A percentile compares a stretch with the other conserved stretches of the same genome.
Conservation (phyloP, 2,888 invertebrate genomes). For the Drosophila aldrichi region DNA sequence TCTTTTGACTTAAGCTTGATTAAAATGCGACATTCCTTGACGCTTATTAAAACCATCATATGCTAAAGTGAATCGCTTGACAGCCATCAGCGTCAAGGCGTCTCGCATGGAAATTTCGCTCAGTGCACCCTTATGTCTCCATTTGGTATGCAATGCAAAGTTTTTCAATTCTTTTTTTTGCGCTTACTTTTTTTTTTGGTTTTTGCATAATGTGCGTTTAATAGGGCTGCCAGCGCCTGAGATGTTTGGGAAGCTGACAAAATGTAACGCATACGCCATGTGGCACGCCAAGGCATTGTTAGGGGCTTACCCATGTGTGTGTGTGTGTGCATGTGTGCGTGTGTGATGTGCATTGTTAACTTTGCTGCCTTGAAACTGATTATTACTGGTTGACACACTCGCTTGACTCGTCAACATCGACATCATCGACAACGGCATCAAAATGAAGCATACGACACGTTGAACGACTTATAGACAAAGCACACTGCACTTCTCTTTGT, state of each 20-base stretch:
- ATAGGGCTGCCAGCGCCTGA: conserved; percentile 37
- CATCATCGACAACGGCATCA: conserved; percentile 34
- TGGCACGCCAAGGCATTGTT: conserved; percentile 46
- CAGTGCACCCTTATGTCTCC: conserved; percentile 40
- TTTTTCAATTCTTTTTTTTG: conserved; percentile 23
- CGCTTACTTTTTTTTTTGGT: neutral
- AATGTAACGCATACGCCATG: conserved; percentile 69
- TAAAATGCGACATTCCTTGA: neutral
- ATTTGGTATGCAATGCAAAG: conserved; percentile 47
- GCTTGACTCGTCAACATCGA: conserved; percentile 50
- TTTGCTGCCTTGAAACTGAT: conserved; percentile 70
- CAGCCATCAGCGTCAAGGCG: conserved; percentile 1
- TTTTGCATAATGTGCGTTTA: conserved; percentile 71
- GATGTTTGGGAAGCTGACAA: conserved; percentile 56
- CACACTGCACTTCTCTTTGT: conserved; percentile 26
- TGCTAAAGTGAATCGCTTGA: conserved; percentile 2
- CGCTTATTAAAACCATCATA: conserved; percentile 8
- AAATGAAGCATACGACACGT: conserved; percentile 73
- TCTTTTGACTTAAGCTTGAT: neutral
- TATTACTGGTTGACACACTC: conserved; percentile 78
- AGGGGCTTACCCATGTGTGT: conserved; percentile 26
- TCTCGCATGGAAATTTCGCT: conserved; percentile 15
- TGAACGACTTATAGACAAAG: conserved; percentile 45
- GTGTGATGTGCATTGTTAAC: conserved; percentile 56
- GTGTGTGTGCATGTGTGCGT: conserved; percentile 12